Evolutionary conservation across 2,113 vertebrate genomes (phyloP).

Genomic region (Osmerus eperlanus): DNA sequence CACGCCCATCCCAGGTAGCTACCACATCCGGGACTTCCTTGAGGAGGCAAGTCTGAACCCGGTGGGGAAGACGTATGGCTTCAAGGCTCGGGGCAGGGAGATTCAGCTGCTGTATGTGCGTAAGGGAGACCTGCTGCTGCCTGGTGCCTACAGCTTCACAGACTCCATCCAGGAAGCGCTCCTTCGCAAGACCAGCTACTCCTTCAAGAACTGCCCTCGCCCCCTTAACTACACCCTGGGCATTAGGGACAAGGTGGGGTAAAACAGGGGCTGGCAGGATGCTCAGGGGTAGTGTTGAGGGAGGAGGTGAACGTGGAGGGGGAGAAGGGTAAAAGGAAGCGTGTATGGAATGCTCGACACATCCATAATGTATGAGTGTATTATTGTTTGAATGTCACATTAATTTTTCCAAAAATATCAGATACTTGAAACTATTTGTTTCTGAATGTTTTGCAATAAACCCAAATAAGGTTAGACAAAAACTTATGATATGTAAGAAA

Average conservation of each 20-base stretch:
- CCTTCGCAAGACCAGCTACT: constrained; percentile 51
- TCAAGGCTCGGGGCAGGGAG: constrained; percentile 70
- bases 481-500: too few relatives aligned
- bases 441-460: too few relatives aligned
- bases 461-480: too few relatives aligned
- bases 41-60: constrained; percentile 74
- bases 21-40: constrained; percentile 65
- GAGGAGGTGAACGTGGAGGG: not conserved
- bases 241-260: constrained; percentile 70
- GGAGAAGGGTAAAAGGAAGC: not conserved
- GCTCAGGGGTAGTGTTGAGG: not conserved
- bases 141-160: constrained; percentile 56
- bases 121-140: constrained; percentile 52
- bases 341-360: not conserved
- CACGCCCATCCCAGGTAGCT: constrained; percentile 63
- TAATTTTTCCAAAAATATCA: too few relatives aligned
- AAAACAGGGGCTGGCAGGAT: not conserved
- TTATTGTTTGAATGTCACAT: too few relatives aligned
- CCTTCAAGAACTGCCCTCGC: constrained; percentile 67
- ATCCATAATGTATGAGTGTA: not conserved
- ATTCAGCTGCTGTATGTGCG: constrained; percentile 21
- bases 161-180: constrained; percentile 60
- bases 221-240: constrained; percentile 46
- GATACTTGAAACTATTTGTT: too few relatives aligned
- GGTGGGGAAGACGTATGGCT: constrained; percentile 62